A percentile compares a stretch with the other conserved stretches of the same genome.
Conservation (phyloP, 1,140 invertebrate genomes). For the Steinernema feltiae region DNA sequence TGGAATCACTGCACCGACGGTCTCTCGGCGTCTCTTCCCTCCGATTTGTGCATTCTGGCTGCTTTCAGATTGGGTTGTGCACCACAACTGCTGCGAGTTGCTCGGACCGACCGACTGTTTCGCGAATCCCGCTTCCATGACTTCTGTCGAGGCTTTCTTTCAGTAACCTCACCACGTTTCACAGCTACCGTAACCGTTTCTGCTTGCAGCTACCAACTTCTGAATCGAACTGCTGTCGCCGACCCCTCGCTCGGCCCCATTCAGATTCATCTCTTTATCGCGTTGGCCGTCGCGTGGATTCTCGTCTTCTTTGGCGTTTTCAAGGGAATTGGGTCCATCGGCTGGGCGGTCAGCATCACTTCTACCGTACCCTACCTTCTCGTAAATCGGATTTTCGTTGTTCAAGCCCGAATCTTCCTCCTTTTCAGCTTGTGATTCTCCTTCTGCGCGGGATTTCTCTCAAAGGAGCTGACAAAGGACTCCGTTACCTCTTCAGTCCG, state of each 20-base stretch:
- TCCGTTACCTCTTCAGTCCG: constrained; percentile 37
- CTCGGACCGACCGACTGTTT: constrained; percentile 33
- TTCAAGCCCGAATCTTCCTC: neutral
- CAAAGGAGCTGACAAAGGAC: constrained; percentile 41
- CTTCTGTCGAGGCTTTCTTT: constrained; percentile 55
- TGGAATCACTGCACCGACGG: constrained; percentile 42
- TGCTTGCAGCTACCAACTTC: constrained; percentile 44
- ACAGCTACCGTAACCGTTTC: neutral
- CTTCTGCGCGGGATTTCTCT: constrained; percentile 48
- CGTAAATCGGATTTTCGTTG: constrained; percentile 5
- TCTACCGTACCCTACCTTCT: constrained; percentile 40
- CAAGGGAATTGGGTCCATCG: constrained; percentile 54
- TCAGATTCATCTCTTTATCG: constrained; percentile 40
- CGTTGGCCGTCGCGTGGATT: constrained; percentile 50
- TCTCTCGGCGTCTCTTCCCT: neutral
- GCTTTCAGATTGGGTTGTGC: constrained; percentile 42
- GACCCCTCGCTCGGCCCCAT: constrained; percentile 35
- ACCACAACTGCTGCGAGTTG: constrained; percentile 50
- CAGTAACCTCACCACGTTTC: constrained; percentile 34
- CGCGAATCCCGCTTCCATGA: constrained; percentile 36
- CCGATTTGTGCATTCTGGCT: neutral
- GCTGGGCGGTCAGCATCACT: constrained; percentile 53
- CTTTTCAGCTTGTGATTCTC: constrained; percentile 50
- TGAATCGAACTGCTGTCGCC: constrained; percentile 45
- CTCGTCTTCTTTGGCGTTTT: constrained; percentile 55